phyloP scores from a whole-genome alignment of 2,888 invertebrate species.

The Microchrysa polita region DNA sequence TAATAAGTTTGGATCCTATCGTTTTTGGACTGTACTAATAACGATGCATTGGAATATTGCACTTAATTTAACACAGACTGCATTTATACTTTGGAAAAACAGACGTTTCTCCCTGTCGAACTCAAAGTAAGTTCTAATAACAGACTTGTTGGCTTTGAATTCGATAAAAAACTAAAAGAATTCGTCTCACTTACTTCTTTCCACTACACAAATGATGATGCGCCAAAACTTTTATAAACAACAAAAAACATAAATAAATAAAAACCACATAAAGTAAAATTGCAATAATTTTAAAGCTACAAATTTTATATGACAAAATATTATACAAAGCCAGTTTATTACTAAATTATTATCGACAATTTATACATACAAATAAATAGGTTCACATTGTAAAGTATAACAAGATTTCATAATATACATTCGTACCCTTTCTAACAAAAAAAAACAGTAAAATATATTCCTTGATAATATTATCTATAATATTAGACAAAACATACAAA shows the following conservation, averaged over 20 bases:
- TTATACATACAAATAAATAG: slow-evolving; percentile 42
- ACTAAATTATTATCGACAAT: slow-evolving; percentile 23
- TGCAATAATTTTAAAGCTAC: slow-evolving; percentile 42
- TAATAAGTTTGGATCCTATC: too few species aligned
- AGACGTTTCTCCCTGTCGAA: too few species aligned
- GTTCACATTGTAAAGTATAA: slow-evolving; percentile 49
- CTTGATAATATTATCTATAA: too few species aligned
- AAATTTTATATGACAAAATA: slow-evolving; percentile 39
- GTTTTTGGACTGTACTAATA: too few species aligned
- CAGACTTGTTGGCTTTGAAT: too few species aligned
- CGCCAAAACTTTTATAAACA: slow-evolving; percentile 38
- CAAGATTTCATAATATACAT: slow-evolving; percentile 20
- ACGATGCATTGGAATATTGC: too few species aligned
- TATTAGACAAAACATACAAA: background rate
- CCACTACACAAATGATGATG: background rate
- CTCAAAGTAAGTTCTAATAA: too few species aligned
- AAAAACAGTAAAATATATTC: too few species aligned
- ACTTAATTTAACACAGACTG: too few species aligned
- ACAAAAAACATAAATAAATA: background rate
- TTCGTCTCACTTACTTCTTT: too few species aligned
- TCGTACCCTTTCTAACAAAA: slow-evolving; percentile 2
- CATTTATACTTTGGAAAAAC: too few species aligned
- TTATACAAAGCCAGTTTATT: slow-evolving; percentile 38
- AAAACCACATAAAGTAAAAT: slow-evolving; percentile 5
- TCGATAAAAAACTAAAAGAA: too few species aligned